Evolutionary conservation across 1,140 invertebrate genomes (phyloP), one percentile per base, ranked within the genome.

Genomic region (Steinernema feltiae): DNA sequence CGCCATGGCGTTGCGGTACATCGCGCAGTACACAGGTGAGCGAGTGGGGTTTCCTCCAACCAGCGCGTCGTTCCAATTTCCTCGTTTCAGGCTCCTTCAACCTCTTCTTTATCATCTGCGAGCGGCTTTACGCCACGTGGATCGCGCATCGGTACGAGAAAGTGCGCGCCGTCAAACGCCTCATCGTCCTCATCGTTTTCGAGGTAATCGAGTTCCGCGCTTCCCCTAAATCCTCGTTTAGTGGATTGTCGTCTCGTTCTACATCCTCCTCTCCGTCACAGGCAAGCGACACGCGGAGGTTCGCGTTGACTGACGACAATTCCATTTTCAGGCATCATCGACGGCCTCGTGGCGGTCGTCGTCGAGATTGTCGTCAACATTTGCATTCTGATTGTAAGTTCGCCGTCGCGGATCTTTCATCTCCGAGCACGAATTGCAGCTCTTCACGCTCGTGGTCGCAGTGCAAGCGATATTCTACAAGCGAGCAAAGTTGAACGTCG

Each of bases 1-100:
- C 7, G 7, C 24, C 53, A 63, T 63, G 53, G 53, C 53, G 12
- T 21, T 63, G 7, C 15, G 53, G 24, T 63, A 63, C 53, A 63
- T 63, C 53, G 53, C 53, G 2, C 53, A 63, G 53, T 63, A 63
- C 24, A 63, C 53, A 63, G 53, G 53, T 63, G 24, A 27, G 12
- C 24, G 24, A 63, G 24, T 7, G 18, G 7, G 35, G n/a, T n/a
- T n/a, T n/a, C n/a, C n/a, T n/a, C n/a, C n/a, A n/a, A n/a, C n/a
- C n/a, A n/a, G n/a, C n/a, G n/a, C n/a, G n/a, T n/a, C n/a, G n/a
- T n/a, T n/a, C n/a, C n/a, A n/a, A n/a, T n/a, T n/a, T n/a, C 15
- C 53, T 63, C 24, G 24, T n/a, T 63, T 27, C 24, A 63, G 53
- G 53, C 7, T 63, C 53, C 53, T 63, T 63, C 53, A 63, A 63